phyloP scores from a whole-genome alignment of 2,113 vertebrate species.

The Microtus ochrogaster region DNA sequence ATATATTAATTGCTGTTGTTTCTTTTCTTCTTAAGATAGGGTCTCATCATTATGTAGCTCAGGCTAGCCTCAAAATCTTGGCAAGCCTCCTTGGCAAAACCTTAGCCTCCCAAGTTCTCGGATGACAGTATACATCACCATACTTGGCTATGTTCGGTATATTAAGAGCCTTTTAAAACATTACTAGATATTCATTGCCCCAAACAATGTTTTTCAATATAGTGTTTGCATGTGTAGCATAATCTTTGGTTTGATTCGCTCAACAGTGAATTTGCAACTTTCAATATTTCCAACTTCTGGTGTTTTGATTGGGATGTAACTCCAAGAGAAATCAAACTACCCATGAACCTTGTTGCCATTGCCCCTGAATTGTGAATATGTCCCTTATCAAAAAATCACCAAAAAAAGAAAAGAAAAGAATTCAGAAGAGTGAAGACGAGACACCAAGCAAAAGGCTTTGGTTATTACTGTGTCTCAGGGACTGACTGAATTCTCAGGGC shows the following conservation, averaged over 20 bases:
- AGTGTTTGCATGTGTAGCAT: neutral
- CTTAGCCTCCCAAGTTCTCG: neutral
- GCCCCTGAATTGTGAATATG: neutral
- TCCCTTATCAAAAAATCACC: neutral
- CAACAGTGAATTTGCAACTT: neutral
- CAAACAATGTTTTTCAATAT: neutral
- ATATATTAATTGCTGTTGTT: no score
- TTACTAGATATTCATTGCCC: neutral
- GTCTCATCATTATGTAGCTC: neutral
- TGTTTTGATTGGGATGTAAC: neutral
- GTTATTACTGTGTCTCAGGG: neutral
- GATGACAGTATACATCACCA: neutral
- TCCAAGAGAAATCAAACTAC: no score
- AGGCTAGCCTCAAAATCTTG: neutral
- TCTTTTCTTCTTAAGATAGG: neutral
- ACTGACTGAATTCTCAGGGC: neutral
- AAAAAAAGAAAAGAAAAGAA: neutral
- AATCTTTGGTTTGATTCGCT: neutral
- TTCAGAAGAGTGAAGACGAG: neutral
- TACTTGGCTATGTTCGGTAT: neutral
- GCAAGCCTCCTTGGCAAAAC: neutral
- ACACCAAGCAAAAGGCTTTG: neutral
- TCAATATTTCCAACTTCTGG: neutral
- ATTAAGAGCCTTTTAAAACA: neutral
- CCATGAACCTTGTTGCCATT: neutral